A percentile compares a stretch with the other conserved stretches of the same genome.
Evolutionary conservation across 2,797 vertebrate species (phyloP).

Genomic region (Cuniculus paca): DNA sequence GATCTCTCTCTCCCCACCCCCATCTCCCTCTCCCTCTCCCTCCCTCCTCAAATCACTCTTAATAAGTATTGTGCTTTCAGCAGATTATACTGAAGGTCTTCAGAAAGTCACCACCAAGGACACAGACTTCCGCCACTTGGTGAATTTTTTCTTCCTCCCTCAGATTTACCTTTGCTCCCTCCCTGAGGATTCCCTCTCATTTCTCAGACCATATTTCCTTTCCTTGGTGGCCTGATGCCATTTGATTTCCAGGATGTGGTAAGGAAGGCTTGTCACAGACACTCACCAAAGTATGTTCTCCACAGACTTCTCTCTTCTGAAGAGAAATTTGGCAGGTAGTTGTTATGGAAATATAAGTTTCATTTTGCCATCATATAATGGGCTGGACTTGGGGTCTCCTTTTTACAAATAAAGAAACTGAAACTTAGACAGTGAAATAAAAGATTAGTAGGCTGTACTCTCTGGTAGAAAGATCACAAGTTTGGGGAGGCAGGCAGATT

Average conservation of each 20-base stretch:
- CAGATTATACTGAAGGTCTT: no score
- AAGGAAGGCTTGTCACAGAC: background rate
- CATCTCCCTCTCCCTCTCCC: background rate
- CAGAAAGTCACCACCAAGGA: background rate
- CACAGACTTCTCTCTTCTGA: background rate
- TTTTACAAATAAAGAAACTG: background rate
- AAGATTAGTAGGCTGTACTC: background rate
- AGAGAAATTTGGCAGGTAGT: background rate
- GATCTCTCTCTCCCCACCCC: background rate
- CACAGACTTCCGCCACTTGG: background rate
- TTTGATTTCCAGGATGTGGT: background rate
- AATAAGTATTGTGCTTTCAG: background rate
- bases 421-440: background rate
- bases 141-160: background rate
- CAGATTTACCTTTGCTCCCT: background rate
- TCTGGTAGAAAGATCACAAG: background rate
- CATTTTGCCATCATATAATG: background rate
- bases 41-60: background rate
- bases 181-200: background rate
- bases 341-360: background rate
- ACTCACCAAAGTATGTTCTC: background rate
- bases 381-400: background rate
- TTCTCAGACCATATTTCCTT: background rate
- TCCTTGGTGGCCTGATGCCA: background rate
- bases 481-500: background rate